Evolutionary conservation across 2,797 vertebrate genomes (phyloP), one percentile per base, ranked within the genome.

Genomic region (Sphenopsis melanotis): DNA sequence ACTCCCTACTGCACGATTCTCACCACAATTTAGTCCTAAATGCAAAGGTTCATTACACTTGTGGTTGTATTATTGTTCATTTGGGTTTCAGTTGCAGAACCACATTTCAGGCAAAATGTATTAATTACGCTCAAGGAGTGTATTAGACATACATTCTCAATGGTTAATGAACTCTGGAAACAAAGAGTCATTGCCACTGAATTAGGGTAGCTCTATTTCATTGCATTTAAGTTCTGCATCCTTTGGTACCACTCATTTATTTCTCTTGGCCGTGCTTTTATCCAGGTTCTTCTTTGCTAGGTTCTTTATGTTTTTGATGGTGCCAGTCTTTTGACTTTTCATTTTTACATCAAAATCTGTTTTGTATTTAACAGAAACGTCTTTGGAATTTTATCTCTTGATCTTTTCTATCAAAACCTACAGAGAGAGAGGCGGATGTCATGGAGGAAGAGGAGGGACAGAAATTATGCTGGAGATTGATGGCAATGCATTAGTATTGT

Each of bases 151-250:
- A 74, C 63, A 90, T 97, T 97, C 97, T 91, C 82, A 94, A 91
- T 91, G 96, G 83, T 96, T 97, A 97, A 97, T 97, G 96, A 97
- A 90, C 89, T 97, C 94, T 96, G 89, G 79, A 93, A 83, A 93
- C 91, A 96, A 90, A 92, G 84, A 92, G 61, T 95, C 78, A 52
- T 82, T 89, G 85, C 87, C 42, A 20, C 92, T 52, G n/a, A 70
- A 72, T 92, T n/a, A 76, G 49, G 64, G 44, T 75, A 50, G 64
- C 70, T 93, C n/a, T 89, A 50, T 53, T 56, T 76, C 63, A 42
- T 71, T 79, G 26, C 50, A 23, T 93, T 90, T 12, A 16, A 47
- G 36, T 52, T 78, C 64, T 26, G 9, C 1, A 0, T 91, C 76
- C 72, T 95, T 92, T 64, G 66, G 89, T 81, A 47, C 27, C 52